These are phyloP conservation scores for Heliopora coerulea DNA, from an alignment of 92 coral and sea anemone genomes.

Conservation along the genomic window DNA sequence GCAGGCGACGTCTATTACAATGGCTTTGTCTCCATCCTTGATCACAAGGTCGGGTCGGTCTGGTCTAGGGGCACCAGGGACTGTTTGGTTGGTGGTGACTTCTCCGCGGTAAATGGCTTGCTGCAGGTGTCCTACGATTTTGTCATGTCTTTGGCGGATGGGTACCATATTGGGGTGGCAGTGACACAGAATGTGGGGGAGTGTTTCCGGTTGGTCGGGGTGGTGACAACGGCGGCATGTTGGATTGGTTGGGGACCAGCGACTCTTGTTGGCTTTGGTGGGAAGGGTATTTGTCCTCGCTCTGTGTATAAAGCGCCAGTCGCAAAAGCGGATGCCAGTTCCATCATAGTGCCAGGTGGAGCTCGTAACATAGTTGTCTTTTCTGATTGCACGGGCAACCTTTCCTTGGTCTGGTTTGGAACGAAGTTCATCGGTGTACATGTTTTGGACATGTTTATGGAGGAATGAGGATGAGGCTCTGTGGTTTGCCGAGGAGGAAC, in stretches of 20 bases:
- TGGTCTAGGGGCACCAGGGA: slow-evolving; percentile 12
- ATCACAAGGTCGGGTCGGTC: slow-evolving; percentile 6
- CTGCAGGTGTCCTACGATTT: no score
- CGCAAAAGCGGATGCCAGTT: background rate
- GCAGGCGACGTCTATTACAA: slow-evolving; percentile 3
- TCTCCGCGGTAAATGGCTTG: slow-evolving; percentile 21
- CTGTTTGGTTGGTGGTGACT: background rate
- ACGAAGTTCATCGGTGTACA: background rate
- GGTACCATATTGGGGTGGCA: no score
- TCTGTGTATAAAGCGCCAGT: slow-evolving; percentile 8
- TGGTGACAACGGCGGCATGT: no score
- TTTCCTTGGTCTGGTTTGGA: background rate
- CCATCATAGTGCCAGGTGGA: background rate
- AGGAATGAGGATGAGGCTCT: no score
- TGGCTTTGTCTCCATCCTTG: background rate
- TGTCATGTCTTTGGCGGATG: no score
- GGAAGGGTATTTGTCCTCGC: background rate
- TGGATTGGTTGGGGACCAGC: no score
- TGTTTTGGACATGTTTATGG: no score
- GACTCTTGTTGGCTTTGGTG: background rate
- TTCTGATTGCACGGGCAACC: no score
- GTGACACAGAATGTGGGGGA: no score
- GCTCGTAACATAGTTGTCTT: background rate
- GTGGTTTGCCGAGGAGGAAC: background rate
- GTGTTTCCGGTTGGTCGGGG: no score